A percentile compares a stretch with the other conserved stretches of the same genome.
Evolutionary conservation across 2,888 invertebrate genomes (phyloP).

Genomic region (Salpingus planirostris): DNA sequence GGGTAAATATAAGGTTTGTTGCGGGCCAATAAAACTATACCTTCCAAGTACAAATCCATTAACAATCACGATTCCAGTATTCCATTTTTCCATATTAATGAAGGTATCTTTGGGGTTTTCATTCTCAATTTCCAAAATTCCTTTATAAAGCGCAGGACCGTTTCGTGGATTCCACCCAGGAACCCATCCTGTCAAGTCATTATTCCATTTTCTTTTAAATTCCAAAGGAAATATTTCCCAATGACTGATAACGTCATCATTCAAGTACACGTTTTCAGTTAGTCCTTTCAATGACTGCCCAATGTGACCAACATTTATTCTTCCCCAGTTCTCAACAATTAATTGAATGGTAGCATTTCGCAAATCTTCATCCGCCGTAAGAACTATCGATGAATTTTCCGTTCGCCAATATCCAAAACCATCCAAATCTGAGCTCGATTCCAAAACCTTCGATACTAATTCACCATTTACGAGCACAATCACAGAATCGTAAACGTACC

Average conservation of each 20-base stretch:
- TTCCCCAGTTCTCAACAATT: slow-evolving; percentile 69
- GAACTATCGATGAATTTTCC: slow-evolving; percentile 24
- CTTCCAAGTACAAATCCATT: slow-evolving; percentile 79
- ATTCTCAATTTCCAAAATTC: slow-evolving; percentile 36
- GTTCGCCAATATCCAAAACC: slow-evolving; percentile 40
- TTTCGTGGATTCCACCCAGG: slow-evolving; percentile 5
- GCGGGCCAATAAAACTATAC: slow-evolving; percentile 76
- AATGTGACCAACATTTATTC: slow-evolving; percentile 51
- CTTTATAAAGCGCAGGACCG: slow-evolving; percentile 50
- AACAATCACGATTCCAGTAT: slow-evolving; percentile 71
- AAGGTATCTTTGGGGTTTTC: slow-evolving; percentile 55
- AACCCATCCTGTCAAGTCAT: slow-evolving; percentile 31
- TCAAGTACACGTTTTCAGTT: slow-evolving; percentile 43
- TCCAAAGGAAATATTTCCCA: slow-evolving; percentile 45
- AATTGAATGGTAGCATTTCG: slow-evolving; percentile 32
- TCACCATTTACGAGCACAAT: slow-evolving; percentile 22
- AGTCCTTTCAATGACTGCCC: slow-evolving; percentile 38
- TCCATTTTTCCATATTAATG: slow-evolving; percentile 66
- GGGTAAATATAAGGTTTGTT: slow-evolving; percentile 72
- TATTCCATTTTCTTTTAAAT: slow-evolving; percentile 40
- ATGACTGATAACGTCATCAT: slow-evolving; percentile 33
- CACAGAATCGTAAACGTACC: slow-evolving; percentile 45
- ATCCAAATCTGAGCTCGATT: slow-evolving; percentile 23
- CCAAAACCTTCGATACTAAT: slow-evolving; percentile 6
- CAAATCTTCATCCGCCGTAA: slow-evolving; percentile 14